phyloP scores from a whole-genome alignment of 1,140 invertebrate species.

The Mercenaria mercenaria region DNA sequence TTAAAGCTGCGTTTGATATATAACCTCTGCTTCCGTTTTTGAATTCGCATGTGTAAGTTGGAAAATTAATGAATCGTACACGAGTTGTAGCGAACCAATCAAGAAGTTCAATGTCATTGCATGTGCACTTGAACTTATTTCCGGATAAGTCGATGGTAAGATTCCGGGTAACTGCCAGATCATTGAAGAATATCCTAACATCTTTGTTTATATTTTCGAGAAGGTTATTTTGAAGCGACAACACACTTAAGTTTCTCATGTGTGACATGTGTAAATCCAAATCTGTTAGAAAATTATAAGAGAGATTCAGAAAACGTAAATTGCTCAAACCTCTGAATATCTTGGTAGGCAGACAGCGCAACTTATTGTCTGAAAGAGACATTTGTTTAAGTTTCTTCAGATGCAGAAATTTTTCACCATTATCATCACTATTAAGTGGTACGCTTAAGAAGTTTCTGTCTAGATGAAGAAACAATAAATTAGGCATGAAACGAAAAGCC shows the following conservation, averaged over 20 bases:
- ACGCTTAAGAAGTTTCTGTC: neutral
- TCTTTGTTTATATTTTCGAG: neutral
- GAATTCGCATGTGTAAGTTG: neutral
- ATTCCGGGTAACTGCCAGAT: neutral
- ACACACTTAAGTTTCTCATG: neutral
- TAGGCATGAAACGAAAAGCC: neutral
- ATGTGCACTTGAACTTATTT: neutral
- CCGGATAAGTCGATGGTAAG: neutral
- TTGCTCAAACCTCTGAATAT: neutral
- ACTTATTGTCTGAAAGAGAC: neutral
- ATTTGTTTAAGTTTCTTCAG: neutral
- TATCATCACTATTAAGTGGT: neutral
- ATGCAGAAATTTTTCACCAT: neutral
- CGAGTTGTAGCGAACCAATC: neutral
- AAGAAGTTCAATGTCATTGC: neutral
- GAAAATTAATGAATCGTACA: neutral
- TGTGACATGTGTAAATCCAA: neutral
- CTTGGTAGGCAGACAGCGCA: neutral
- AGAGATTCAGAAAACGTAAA: neutral
- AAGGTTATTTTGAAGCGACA: neutral
- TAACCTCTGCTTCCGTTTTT: neutral
- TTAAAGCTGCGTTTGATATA: neutral
- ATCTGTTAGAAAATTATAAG: neutral
- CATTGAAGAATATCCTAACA: neutral
- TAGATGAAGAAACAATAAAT: neutral